Conservation (phyloP, 2,888 invertebrate species). For the Drosophila meridiana region DNA sequence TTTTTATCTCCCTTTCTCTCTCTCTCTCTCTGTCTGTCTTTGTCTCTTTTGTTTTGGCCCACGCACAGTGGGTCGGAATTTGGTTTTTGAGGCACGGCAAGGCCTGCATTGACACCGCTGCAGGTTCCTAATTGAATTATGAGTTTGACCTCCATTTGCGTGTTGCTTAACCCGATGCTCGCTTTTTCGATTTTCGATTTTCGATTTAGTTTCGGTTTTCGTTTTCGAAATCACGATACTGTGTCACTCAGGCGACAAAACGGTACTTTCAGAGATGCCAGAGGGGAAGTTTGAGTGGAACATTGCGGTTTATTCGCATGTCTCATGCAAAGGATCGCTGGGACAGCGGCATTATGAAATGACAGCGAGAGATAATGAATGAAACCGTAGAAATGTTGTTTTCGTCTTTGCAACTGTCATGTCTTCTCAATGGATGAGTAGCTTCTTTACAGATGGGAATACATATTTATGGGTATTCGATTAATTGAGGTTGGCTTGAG, state of each 20-base stretch:
- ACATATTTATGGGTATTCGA: not conserved
- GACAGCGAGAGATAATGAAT: slow-evolving; percentile 64
- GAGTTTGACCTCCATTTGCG: slow-evolving; percentile 77
- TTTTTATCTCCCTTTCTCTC: slow-evolving; percentile 6
- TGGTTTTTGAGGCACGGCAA: slow-evolving; percentile 40
- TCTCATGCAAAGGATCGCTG: slow-evolving; percentile 53
- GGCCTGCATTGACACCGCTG: slow-evolving; percentile 60
- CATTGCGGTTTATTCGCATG: slow-evolving; percentile 40
- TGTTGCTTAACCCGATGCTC: slow-evolving; percentile 52
- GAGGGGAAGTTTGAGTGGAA: slow-evolving; percentile 2
- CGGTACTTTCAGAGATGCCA: slow-evolving; percentile 48
- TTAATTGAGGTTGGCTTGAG: not conserved
- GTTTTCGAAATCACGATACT: slow-evolving; percentile 70
- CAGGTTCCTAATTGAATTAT: slow-evolving; percentile 81
- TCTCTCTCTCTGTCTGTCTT: not conserved
- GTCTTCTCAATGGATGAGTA: slow-evolving; percentile 41
- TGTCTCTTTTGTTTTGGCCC: slow-evolving; percentile 45
- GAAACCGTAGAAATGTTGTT: slow-evolving; percentile 58
- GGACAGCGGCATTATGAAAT: slow-evolving; percentile 48
- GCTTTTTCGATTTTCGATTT: slow-evolving; percentile 68
- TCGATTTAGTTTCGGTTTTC: slow-evolving; percentile 63
- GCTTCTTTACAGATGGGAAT: not conserved
- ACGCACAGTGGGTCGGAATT: slow-evolving; percentile 73
- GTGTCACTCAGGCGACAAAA: slow-evolving; percentile 67
- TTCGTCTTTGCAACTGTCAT: slow-evolving; percentile 10